phyloP scores from a whole-genome alignment of 2,888 invertebrate species.

The Heliconius ismenius region DNA sequence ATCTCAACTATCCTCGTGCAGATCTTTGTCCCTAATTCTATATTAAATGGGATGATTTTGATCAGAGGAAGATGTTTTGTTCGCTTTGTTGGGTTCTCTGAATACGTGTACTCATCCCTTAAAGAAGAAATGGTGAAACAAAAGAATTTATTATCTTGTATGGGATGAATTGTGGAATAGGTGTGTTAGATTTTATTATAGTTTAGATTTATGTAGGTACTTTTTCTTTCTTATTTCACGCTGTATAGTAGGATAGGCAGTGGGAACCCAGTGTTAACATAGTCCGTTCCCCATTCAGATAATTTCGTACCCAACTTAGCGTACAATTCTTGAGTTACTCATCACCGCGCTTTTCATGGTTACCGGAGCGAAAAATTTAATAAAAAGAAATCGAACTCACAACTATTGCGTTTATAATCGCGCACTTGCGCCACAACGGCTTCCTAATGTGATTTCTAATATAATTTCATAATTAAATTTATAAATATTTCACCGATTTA shows the following conservation, averaged over 20 bases:
- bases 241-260: too few relatives aligned
- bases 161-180: neutral
- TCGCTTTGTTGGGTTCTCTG: constrained; percentile 31
- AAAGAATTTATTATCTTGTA: constrained; percentile 16
- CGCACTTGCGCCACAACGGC: neutral
- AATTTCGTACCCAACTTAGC: neutral
- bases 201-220: neutral
- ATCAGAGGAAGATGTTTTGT: constrained; percentile 42
- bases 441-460: neutral
- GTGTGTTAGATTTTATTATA: neutral
- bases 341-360: neutral
- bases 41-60: constrained; percentile 46
- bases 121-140: constrained; percentile 21
- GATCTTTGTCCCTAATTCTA: constrained; percentile 45
- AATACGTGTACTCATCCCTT: constrained; percentile 12
- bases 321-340: neutral
- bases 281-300: too few relatives aligned
- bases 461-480: neutral
- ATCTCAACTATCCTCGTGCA: constrained; percentile 40
- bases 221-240: too few relatives aligned
- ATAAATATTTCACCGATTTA: neutral
- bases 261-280: neutral
- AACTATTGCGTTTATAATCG: neutral
- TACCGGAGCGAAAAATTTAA: neutral
- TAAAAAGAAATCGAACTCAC: too few relatives aligned